These are phyloP conservation scores for Glaucopsyche alexis DNA, from an alignment of 2,888 invertebrate genomes.

Conservation along the genomic window DNA sequence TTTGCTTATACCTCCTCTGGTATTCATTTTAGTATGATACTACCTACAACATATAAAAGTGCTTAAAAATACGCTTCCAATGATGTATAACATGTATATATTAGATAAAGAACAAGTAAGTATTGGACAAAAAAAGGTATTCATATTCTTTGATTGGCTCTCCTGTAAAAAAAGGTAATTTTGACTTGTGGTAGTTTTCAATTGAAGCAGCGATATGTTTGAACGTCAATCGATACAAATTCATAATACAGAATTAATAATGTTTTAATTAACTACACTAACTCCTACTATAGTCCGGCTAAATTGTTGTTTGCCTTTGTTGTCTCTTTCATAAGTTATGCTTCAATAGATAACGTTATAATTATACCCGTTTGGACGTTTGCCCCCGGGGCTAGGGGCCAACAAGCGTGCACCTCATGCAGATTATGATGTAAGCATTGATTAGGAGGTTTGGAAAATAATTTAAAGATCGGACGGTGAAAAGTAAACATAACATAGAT, in stretches of 20 bases:
- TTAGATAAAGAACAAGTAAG: no score
- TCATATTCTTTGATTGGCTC: no score
- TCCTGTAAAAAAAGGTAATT: no score
- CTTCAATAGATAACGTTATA: slow-evolving; percentile 23
- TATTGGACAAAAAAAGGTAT: no score
- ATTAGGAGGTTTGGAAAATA: not conserved
- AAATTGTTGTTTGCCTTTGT: slow-evolving; percentile 28
- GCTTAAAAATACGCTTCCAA: no score
- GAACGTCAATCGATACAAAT: not conserved
- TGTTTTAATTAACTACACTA: slow-evolving; percentile 19
- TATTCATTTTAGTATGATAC: no score
- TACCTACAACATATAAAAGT: no score
- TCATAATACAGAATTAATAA: slow-evolving; percentile 5
- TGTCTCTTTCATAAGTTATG: slow-evolving; percentile 27
- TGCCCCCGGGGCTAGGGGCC: slow-evolving; percentile 14
- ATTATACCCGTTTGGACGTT: slow-evolving; percentile 21
- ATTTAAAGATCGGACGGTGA: not conserved
- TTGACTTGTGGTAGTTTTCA: no score
- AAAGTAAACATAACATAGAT: no score
- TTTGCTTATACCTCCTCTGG: no score
- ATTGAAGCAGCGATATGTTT: no score
- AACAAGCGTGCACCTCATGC: slow-evolving; percentile 14
- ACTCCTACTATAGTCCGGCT: not conserved
- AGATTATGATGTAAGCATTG: slow-evolving; percentile 22
- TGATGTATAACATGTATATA: no score